Base-by-base conservation (phyloP, 2,797 vertebrate genomes). In the Xenopus petersii region DNA sequence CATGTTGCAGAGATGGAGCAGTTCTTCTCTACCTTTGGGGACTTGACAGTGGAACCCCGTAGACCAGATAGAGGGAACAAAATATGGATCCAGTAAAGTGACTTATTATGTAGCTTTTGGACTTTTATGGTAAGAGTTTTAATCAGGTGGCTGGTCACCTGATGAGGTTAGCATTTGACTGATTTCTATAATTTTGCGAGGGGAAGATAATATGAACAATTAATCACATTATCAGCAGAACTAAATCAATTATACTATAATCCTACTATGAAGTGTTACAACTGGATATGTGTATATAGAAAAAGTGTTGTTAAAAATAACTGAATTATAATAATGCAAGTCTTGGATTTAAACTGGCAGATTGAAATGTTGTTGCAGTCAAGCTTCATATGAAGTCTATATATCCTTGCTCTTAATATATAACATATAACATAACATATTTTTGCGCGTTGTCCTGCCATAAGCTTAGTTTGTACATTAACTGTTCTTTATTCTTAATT, bases 1-100 rank as follows among this genome's bases (percentile, higher is more conserved):
- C 83, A 98, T 96, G 95, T 89, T 99, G 56, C 98, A 99, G 90
- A 98, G 83, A 99, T 99, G 98, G 97, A 99, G 86, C 96, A 98
- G 87, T 99, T 99, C 77, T 99, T 98, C 85, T 98, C 98, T 64
- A 99, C 98, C 0, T 99, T 98, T 16, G 97, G 97, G 30, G 98
- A 98, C 81, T 86, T 99, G 82, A 98, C 96, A 2, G 89, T 93
- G 70, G 96, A 98, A 64, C 93, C 95, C 16, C 91, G 91, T 64
- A 91, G 92, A 77, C 90, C 94, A 0, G 97, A 98, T 80, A 92
- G 94, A 80, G 93, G 87, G 83, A 98, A 96, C 84, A 90, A 93
- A 64, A 96, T 99, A 87, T 98, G 98, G 96, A 98, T 99, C 83
- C 96, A 98, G 88, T 99, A 90, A 95, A 64, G 0, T 42, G 17